Base-by-base conservation (phyloP, 2,888 invertebrate species). In the Norana najaformis region DNA sequence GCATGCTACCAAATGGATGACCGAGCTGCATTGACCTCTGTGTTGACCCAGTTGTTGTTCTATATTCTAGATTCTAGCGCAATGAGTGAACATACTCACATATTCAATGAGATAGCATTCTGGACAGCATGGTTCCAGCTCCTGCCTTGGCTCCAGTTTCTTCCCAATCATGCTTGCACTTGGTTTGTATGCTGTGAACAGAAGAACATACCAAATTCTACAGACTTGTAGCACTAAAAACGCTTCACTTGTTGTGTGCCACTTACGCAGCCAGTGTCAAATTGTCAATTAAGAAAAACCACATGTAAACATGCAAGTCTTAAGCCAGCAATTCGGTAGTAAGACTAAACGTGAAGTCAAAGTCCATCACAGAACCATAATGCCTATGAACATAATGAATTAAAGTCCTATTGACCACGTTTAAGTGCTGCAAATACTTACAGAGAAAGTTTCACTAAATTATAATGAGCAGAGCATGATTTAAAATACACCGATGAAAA, bases 71-170 rank as follows among this genome's bases (percentile, higher is more conserved):
- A 69, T n/a, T n/a, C 69, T 11, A 69, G 6, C 30, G 13, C 69
- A 69, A 30, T 53, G 53, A 83, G 41, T 39, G 39, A 39, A 89
- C 20, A 37, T 20, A 90, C 90, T 89, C 23, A 91, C 91, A 89
- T 90, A 88, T 88, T 89, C 88, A 30, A 89, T 47, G 34, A 91
- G 90, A 83, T 89, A 91, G 47, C 91, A 91, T 23, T 90, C 89
- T 11, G 85, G 11, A 37, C 89, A 90, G 94, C 98, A 98, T 0
- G 98, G 97, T 92, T 98, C 97, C 39, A 93, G 96, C 94, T 97
- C 97, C 0, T 97, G 96, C 95, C 98, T 97, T 92, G 98, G 95
- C 94, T 98, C 98, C 0, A 98, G 97, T 37, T 97, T 97, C 94
- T 97, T 97, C 89, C 98, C 89, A 35, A 89, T 47, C 41, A 47